Conservation (phyloP, 1,140 invertebrate species). For the Heliconius congener region DNA sequence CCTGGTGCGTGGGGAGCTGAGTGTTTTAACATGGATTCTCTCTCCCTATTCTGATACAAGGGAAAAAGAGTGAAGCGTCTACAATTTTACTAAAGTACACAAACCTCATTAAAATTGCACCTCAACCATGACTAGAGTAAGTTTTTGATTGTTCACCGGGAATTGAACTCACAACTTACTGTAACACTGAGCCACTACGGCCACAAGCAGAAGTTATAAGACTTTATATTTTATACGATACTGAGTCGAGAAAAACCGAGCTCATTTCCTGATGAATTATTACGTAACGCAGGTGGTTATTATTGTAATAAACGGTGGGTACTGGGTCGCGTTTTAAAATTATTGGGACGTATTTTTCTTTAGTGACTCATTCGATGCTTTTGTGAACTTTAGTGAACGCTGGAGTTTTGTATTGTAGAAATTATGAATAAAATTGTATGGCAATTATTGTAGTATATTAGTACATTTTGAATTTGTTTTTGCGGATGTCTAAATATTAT, state of each 20-base stretch:
- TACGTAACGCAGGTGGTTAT: conserved; percentile 39
- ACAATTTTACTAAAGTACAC: no score
- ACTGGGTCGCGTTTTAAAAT: conserved; percentile 22
- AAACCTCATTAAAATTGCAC: no score
- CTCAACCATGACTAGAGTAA: no score
- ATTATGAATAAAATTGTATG: neutral
- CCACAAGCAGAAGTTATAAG: conserved; percentile 36
- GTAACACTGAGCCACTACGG: no score
- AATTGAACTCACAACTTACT: no score
- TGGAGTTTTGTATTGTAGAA: conserved; percentile 1
- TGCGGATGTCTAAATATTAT: neutral
- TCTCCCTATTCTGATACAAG: no score
- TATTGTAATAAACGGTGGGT: conserved; percentile 42
- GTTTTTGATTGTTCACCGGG: no score
- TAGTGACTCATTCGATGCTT: conserved; percentile 3
- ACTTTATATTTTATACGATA: conserved; percentile 43
- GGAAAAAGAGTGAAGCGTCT: no score
- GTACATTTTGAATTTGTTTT: neutral
- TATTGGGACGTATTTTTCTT: conserved; percentile 24
- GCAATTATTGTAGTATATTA: neutral
- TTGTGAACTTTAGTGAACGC: conserved; percentile 1
- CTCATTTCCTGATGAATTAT: conserved; percentile 48
- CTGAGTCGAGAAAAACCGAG: conserved; percentile 46
- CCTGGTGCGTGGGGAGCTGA: no score
- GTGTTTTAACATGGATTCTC: no score